phyloP scores from a whole-genome alignment of 2,888 invertebrate species.

The Sipha maydis region DNA sequence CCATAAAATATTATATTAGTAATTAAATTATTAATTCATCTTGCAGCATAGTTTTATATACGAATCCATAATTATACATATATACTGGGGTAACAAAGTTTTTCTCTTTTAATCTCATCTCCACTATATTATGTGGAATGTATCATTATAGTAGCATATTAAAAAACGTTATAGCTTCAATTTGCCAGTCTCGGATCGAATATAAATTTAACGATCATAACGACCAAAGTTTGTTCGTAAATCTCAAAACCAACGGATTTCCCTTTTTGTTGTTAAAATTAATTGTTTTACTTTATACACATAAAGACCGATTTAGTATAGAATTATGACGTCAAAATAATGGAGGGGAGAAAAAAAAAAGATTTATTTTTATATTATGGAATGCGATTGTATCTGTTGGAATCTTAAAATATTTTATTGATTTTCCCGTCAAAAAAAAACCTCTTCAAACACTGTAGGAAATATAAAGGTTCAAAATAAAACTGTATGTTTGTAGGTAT shows the following conservation, averaged over 20 bases:
- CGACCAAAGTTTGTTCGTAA: constrained; percentile 31
- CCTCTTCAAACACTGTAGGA: neutral
- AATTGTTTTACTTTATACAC: constrained; percentile 45
- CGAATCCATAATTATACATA: neutral
- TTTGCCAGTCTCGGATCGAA: constrained; percentile 7
- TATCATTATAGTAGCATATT: neutral
- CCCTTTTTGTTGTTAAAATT: constrained; percentile 15
- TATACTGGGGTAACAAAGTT: neutral
- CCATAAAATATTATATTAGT: neutral
- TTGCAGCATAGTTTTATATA: neutral
- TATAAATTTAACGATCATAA: constrained; percentile 30
- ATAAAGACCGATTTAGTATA: constrained; percentile 28
- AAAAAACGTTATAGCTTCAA: constrained; percentile 32
- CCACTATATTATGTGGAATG: neutral
- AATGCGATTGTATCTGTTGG: neutral
- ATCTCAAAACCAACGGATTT: constrained; percentile 22
- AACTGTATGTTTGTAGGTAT: neutral
- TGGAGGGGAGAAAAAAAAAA: neutral
- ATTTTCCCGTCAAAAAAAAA: neutral
- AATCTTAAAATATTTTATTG: neutral
- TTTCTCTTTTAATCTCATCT: neutral
- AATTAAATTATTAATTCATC: constrained; percentile 23
- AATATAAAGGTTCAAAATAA: neutral
- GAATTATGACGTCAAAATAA: constrained; percentile 10
- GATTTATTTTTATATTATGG: neutral